Conservation (phyloP, 35 echinoderm and acorn worm genomes). For the Hemicentrotus pulcherrimus region DNA sequence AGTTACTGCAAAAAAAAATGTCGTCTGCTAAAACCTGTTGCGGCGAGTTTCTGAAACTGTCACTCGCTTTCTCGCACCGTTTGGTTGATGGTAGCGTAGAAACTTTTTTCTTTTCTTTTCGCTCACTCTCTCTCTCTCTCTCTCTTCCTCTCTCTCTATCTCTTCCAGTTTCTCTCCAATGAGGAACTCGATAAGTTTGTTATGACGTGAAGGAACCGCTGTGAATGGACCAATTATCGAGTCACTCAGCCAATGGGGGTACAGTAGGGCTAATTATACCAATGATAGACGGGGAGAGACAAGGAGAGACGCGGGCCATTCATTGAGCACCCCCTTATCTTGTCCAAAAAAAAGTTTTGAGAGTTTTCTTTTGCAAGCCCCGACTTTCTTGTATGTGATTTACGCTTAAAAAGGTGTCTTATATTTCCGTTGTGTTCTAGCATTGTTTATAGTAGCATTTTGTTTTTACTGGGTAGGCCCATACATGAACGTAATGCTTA, state of each 20-base stretch:
- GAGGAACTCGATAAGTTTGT: background rate
- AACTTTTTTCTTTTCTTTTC: background rate
- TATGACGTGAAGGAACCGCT: background rate
- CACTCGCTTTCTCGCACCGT: background rate
- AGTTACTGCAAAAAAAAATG: background rate
- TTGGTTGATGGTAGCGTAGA: background rate
- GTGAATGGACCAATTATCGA: constrained; percentile 1
- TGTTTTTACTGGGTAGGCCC: too few relatives aligned
- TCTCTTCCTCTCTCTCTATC: background rate
- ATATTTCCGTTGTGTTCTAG: too few relatives aligned
- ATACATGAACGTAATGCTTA: too few relatives aligned
- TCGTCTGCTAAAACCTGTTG: constrained; percentile 16
- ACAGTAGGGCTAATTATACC: background rate
- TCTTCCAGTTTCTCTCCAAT: background rate
- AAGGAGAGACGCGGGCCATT: background rate
- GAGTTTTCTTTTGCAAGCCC: background rate
- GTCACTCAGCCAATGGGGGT: background rate
- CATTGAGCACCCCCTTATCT: background rate
- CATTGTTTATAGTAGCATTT: too few relatives aligned
- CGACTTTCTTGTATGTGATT: background rate
- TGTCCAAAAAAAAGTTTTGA: background rate
- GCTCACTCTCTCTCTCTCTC: background rate
- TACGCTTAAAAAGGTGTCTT: too few relatives aligned
- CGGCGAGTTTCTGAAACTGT: background rate
- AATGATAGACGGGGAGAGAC: background rate